phyloP scores from a whole-genome alignment of 64 coral and sea anemone species.

The Dendronephthya gigantea region DNA sequence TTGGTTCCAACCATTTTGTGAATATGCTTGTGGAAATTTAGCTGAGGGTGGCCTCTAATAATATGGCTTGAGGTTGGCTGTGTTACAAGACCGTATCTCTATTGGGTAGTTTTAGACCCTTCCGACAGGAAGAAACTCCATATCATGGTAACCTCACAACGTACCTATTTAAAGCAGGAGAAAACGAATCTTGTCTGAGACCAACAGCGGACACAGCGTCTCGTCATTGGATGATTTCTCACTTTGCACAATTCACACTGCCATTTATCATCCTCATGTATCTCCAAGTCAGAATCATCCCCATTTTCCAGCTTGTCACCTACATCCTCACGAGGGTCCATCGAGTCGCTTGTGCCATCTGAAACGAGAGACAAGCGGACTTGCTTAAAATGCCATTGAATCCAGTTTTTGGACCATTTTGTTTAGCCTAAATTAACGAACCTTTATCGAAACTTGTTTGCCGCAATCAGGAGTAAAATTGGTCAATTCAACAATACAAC shows the following conservation, averaged over 20 bases:
- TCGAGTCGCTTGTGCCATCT: neutral
- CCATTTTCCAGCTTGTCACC: neutral
- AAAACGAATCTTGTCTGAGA: neutral
- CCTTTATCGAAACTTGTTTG: no score
- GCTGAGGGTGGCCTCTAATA: no score
- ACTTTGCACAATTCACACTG: neutral
- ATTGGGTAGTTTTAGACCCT: neutral
- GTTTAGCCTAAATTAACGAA: no score
- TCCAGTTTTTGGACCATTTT: no score
- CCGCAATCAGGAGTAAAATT: no score
- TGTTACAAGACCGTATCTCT: neutral
- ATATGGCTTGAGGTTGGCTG: neutral
- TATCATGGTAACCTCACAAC: neutral
- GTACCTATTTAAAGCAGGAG: neutral
- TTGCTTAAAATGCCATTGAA: no score
- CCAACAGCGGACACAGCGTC: neutral
- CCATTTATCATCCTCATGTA: neutral
- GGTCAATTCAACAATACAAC: no score
- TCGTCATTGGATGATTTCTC: neutral
- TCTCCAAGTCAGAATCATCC: neutral
- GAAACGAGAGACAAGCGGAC: neutral
- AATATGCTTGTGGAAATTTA: no score
- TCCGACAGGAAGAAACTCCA: neutral
- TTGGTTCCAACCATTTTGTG: no score
- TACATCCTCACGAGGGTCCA: neutral